phyloP scores from a whole-genome alignment of 2,113 vertebrate species.

The Ophiodon elongatus region DNA sequence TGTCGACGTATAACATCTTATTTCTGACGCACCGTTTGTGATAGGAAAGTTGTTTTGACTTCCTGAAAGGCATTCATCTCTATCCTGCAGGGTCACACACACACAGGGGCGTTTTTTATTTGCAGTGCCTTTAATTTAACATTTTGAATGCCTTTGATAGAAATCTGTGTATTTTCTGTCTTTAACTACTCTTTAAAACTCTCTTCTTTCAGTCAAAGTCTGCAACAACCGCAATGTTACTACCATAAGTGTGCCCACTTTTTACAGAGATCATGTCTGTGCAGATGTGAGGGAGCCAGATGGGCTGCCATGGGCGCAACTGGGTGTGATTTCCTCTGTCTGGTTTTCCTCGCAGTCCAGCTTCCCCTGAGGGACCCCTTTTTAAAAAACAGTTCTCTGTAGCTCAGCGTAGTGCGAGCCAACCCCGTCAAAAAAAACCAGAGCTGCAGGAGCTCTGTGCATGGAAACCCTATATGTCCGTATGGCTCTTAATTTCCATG shows the following conservation, averaged over 20 bases:
- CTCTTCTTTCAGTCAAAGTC: conserved; percentile 41
- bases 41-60: conserved; percentile 38
- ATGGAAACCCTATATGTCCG: conserved; percentile 68
- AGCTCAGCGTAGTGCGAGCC: conserved; percentile 38
- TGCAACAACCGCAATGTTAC: conserved; percentile 56
- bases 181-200: conserved; percentile 47
- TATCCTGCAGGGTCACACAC: conserved; percentile 7
- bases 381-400: conserved; percentile 72
- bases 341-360: conserved; percentile 83
- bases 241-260: conserved; percentile 53
- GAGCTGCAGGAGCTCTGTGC: conserved; percentile 42
- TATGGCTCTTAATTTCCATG: conserved; percentile 55
- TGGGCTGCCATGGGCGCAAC: conserved; percentile 66
- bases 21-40: conserved; percentile 33
- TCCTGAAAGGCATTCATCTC: conserved; percentile 34
- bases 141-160: conserved; percentile 24
- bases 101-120: conserved; percentile 24
- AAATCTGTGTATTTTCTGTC: conserved; percentile 37
- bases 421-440: conserved; percentile 47
- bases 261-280: conserved; percentile 66
- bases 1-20: neutral
- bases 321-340: conserved; percentile 84
- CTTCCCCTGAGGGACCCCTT: conserved; percentile 82
- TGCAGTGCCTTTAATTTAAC: conserved; percentile 21
- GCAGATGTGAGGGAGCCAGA: conserved; percentile 62